Evolutionary conservation across 2,888 invertebrate genomes (phyloP).

Genomic region (Girardia tigrina): DNA sequence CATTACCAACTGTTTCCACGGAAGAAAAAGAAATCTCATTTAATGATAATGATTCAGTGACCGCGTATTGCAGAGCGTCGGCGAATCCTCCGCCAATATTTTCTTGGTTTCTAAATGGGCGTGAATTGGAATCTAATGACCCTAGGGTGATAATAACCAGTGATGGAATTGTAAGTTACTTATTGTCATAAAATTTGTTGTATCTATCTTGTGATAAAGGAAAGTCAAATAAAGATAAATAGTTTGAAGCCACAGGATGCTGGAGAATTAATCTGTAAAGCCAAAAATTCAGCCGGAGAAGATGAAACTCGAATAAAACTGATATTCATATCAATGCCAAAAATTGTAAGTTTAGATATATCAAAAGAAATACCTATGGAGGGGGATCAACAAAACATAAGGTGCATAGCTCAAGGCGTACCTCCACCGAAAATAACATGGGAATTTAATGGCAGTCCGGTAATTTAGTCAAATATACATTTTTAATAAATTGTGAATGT

Average conservation of each 20-base stretch:
- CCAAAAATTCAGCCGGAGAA: constrained; percentile 44
- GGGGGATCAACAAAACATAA: constrained; percentile 13
- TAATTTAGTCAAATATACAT: not conserved
- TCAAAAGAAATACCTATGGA: constrained; percentile 28
- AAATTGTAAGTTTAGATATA: not conserved
- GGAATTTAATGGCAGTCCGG: constrained; percentile 35
- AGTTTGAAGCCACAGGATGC: constrained; percentile 12
- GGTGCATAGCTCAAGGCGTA: not conserved
- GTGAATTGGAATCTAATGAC: not conserved
- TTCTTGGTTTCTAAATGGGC: constrained; percentile 24
- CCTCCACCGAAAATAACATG: constrained; percentile 24
- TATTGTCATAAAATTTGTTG: not conserved
- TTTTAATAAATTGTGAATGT: not conserved
- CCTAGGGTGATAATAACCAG: not conserved
- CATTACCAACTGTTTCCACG: not conserved
- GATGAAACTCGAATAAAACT: not conserved
- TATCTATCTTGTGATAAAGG: not conserved
- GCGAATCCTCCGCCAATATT: constrained; percentile 11
- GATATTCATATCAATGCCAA: not conserved
- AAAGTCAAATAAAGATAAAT: constrained; percentile 28
- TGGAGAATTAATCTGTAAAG: constrained; percentile 46
- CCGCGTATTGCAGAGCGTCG: not conserved
- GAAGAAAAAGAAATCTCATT: constrained; percentile 26
- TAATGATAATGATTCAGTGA: not conserved
- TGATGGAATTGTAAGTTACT: not conserved